phyloP scores from a whole-genome alignment of 2,888 invertebrate species.

The Ellobium chinense region DNA sequence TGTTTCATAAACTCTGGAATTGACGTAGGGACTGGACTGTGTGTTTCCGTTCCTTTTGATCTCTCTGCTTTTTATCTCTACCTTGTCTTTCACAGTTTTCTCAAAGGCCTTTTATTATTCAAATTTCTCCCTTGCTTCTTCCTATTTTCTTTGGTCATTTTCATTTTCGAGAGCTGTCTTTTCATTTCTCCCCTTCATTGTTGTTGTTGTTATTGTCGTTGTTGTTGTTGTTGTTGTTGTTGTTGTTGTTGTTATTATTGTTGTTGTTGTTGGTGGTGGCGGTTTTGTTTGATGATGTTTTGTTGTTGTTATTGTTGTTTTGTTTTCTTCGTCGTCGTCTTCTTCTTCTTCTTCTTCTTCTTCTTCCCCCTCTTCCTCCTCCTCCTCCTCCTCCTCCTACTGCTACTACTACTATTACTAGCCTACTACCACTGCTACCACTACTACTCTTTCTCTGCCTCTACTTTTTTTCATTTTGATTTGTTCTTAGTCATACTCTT shows the following conservation, averaged over 20 bases:
- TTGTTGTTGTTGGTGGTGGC: too few relatives aligned
- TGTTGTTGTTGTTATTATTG: background rate
- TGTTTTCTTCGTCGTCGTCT: background rate
- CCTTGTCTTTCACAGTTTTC: too few relatives aligned
- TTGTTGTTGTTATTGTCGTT: background rate
- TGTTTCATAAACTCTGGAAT: too few relatives aligned
- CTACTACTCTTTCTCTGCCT: background rate
- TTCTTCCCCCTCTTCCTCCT: background rate
- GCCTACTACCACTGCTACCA: background rate
- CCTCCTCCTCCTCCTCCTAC: background rate
- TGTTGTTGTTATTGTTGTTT: too few relatives aligned
- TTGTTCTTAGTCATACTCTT: background rate
- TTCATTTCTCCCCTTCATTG: background rate
- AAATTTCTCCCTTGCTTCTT: too few relatives aligned
- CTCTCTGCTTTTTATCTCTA: too few relatives aligned
- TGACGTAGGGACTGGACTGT: too few relatives aligned
- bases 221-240: background rate
- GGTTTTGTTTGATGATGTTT: too few relatives aligned
- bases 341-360: conserved; percentile 1
- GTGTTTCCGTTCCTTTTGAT: too few relatives aligned
- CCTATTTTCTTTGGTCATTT: too few relatives aligned
- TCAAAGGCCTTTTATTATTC: too few relatives aligned
- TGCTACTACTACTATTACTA: background rate
- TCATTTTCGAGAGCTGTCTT: too few relatives aligned
- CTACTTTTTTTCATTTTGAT: background rate